Evolutionary conservation across 2,888 invertebrate genomes (phyloP), one percentile per base, ranked within the genome.

Genomic region (Tiliacea citrago): DNA sequence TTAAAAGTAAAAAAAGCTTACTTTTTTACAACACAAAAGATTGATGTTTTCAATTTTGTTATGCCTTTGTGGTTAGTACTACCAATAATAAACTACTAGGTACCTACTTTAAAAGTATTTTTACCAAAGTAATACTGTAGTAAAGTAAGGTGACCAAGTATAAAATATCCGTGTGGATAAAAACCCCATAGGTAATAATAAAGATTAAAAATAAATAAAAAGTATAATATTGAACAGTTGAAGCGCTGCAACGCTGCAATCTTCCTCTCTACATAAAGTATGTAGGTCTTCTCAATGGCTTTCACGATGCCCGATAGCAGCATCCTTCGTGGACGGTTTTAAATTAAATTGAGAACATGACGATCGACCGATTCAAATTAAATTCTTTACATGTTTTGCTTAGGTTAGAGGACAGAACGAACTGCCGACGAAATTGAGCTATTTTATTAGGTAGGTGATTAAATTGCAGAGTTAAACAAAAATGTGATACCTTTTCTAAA

Each of bases 341-440:
- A 75, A 81, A 86, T 82, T 77, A 82, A 82, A 82, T 79, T 73
- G 58, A 60, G 51, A 75, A 69, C 55, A 80, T 69, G 53, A 47
- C 45, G 39, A 35, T 39, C 39, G 35, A 62, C 66, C 53, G 24
- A 29, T 42, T 68, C 4, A n/a, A 51, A 70, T 82, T 51, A 73
- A 78, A 79, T 58, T 75, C 49, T 65, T 67, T 55, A 49, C 18
- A 57, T 77, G 24, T 57, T 77, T 63, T 65, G 10, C 75, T 80
- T 29, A 39, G 16, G 35, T 53, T 73, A 29, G 16, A 7, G 47
- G n/a, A 47, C 9, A 9, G 10, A 77, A 55, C 9, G 9, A 57
- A 57, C 24, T 77, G 29, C 16, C 5, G 10, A 51, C 49, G 24
- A 49, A 51, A 35, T 71, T 9, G 16, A 7, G 18, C 2, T n/a